Conservation (phyloP, 1,140 invertebrate genomes). For the Drosophila burlai region DNA sequence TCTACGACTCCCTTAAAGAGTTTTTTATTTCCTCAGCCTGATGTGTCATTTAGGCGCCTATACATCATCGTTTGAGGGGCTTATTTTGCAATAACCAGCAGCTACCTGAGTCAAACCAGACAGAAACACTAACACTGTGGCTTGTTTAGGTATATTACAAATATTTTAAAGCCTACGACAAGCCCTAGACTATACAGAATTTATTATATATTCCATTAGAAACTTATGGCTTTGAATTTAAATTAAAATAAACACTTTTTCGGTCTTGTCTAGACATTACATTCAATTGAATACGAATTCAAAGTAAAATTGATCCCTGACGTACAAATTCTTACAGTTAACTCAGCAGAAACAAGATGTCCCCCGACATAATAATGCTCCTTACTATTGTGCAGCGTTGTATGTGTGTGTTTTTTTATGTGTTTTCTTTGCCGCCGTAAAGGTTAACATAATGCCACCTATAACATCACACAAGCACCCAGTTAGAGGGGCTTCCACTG, state of each 20-base stretch:
- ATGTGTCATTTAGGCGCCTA: background rate
- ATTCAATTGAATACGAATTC: too few species aligned
- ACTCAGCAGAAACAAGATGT: background rate
- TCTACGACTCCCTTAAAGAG: conserved; percentile 4
- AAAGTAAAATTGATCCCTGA: too few species aligned
- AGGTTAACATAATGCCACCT: conserved; percentile 61
- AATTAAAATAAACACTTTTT: background rate
- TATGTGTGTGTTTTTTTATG: conserved; percentile 17
- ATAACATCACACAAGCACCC: conserved; percentile 60
- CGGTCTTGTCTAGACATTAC: too few species aligned
- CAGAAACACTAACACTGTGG: too few species aligned
- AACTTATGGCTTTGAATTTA: background rate
- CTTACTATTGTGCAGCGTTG: conserved; percentile 2
- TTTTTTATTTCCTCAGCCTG: background rate
- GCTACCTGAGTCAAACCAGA: background rate
- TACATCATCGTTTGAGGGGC: background rate
- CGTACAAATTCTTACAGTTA: background rate
- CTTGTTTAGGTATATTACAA: background rate
- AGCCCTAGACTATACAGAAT: background rate
- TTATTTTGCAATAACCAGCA: background rate
- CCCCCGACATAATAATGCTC: background rate
- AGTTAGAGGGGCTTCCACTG: conserved; percentile 13
- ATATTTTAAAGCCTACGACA: background rate
- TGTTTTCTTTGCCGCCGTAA: conserved; percentile 35
- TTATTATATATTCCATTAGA: too few species aligned